A percentile compares a stretch with the other conserved stretches of the same genome.
phyloP scores from a whole-genome alignment of 2,888 invertebrate species.

The Eucera pruinosa region DNA sequence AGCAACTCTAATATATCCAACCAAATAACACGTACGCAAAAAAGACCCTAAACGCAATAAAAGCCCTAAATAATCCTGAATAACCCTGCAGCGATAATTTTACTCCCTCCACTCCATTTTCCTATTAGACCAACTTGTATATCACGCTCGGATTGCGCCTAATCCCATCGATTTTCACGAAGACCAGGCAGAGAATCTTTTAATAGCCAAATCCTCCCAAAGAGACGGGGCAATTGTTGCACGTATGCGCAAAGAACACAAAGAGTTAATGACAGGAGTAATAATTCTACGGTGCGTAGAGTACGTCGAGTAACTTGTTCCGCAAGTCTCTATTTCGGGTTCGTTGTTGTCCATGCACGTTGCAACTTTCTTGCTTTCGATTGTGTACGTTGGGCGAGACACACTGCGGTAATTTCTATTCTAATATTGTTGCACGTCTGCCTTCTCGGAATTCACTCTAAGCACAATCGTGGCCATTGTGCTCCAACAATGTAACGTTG shows the following conservation, averaged over 20 bases:
- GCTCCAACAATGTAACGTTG: conserved; percentile 41
- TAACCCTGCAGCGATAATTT: not conserved
- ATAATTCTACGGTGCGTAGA: conserved; percentile 28
- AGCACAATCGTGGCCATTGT: conserved; percentile 25
- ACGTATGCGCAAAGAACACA: conserved; percentile 1
- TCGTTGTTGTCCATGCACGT: conserved; percentile 27
- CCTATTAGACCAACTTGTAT: too few species aligned
- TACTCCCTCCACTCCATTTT: not conserved
- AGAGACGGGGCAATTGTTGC: conserved; percentile 15
- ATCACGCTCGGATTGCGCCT: not conserved
- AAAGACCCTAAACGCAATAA: too few species aligned
- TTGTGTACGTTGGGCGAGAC: not conserved
- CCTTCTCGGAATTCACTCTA: conserved; percentile 15
- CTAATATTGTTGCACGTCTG: conserved; percentile 16
- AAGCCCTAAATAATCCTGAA: too few species aligned
- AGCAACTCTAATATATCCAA: not conserved
- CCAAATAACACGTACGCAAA: too few species aligned
- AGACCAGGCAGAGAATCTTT: conserved; percentile 8
- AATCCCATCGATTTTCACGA: conserved; percentile 14
- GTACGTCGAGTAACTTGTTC: conserved; percentile 9
- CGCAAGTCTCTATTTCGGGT: conserved; percentile 41
- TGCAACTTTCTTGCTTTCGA: conserved; percentile 30
- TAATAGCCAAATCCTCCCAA: conserved; percentile 25
- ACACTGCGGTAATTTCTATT: conserved; percentile 30
- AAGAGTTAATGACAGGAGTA: conserved; percentile 39